phyloP scores from a whole-genome alignment of 2,797 vertebrate genomes.

The Taenioides sp. region DNA sequence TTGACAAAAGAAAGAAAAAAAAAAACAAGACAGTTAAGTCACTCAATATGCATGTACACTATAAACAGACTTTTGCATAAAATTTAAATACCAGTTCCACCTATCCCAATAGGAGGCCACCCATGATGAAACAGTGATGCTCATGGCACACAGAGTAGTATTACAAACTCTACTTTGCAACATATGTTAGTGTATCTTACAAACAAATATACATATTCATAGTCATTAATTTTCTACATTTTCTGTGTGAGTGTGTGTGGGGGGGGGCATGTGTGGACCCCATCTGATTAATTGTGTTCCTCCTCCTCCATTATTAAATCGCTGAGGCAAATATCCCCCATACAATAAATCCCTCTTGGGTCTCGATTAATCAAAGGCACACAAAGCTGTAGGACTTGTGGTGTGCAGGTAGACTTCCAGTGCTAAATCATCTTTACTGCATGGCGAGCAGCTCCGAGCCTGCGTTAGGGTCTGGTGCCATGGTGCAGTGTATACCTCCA shows the following conservation, averaged over 20 bases:
- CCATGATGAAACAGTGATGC: conserved; percentile 38
- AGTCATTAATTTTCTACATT: conserved; percentile 80
- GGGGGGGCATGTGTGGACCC: conserved; percentile 60
- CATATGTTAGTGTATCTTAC: conserved; percentile 48
- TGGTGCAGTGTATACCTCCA: conserved; percentile 40
- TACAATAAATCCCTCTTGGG: conserved; percentile 82
- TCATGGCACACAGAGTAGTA: conserved; percentile 33
- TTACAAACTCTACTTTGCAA: conserved; percentile 20
- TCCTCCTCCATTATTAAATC: conserved; percentile 82
- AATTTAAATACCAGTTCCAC: conserved; percentile 42
- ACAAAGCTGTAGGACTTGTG: conserved; percentile 72
- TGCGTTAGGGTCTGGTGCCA: conserved; percentile 44
- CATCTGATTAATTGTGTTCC: conserved; percentile 81
- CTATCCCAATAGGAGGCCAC: conserved; percentile 40
- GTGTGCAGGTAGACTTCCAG: conserved; percentile 76
- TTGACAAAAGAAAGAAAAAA: no score
- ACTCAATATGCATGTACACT: no score
- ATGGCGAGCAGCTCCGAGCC: conserved; percentile 67
- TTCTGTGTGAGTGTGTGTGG: conserved; percentile 41
- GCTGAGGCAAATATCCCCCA: conserved; percentile 82
- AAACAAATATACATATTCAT: conserved; percentile 83
- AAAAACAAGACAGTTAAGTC: no score
- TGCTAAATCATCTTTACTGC: conserved; percentile 82
- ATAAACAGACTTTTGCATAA: conserved; percentile 18
- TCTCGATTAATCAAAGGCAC: conserved; percentile 81